These are phyloP conservation scores for Hirudo medicinalis DNA, from an alignment of 1,140 invertebrate genomes.

Conservation along the genomic window DNA sequence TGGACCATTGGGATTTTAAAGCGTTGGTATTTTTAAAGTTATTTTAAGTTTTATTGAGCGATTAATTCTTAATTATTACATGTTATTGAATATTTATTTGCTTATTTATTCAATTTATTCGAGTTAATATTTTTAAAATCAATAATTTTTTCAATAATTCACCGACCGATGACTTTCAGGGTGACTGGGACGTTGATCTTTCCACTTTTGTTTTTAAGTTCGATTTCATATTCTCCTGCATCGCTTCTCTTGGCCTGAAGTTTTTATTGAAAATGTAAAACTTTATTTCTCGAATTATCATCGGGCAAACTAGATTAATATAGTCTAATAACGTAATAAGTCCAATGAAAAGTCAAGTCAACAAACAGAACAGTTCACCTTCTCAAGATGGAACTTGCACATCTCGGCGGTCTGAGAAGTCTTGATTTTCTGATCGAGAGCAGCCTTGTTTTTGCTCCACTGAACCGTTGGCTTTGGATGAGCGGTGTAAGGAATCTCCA, in stretches of 20 bases:
- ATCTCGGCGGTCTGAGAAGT: constrained; percentile 19
- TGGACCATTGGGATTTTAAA: too few species aligned
- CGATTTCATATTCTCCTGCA: constrained; percentile 27
- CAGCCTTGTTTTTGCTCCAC: constrained; percentile 44
- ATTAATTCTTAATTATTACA: too few species aligned
- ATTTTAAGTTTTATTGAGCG: too few species aligned
- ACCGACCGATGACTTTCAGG: constrained; percentile 27
- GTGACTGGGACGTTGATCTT: constrained; percentile 25
- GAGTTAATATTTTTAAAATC: too few species aligned
- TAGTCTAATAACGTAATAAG: too few species aligned
- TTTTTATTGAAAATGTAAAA: background rate
- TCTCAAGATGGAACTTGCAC: constrained; percentile 25
- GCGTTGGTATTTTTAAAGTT: too few species aligned
- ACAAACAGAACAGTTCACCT: background rate
- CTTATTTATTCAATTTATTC: too few species aligned
- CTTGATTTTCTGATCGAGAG: constrained; percentile 32
- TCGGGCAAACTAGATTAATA: too few species aligned
- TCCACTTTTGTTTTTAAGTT: constrained; percentile 27
- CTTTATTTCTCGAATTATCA: too few species aligned
- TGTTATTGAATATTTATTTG: too few species aligned
- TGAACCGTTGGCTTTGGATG: constrained; percentile 35
- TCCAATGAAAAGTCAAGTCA: too few species aligned
- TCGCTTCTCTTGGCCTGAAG: constrained; percentile 20
- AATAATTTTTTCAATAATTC: background rate
- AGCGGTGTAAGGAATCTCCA: constrained; percentile 71